Conservation (phyloP, 2,888 invertebrate species). For the Dryococelus australis region DNA sequence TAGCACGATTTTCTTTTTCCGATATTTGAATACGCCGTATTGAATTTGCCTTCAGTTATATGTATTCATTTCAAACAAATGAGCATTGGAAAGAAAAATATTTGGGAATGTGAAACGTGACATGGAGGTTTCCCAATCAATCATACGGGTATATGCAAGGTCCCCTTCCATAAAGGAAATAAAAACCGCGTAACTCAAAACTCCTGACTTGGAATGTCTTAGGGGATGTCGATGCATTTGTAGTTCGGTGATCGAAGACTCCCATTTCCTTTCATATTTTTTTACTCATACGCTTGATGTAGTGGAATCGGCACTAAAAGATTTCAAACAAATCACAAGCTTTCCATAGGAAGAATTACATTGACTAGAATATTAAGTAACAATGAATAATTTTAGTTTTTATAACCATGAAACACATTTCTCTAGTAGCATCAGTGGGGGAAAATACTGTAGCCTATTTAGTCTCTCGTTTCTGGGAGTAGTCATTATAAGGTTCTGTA, state of each 20-base stretch:
- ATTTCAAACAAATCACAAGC: background rate
- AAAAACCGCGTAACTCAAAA: background rate
- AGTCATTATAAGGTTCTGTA: too few relatives aligned
- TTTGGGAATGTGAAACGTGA: background rate
- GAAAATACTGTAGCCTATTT: too few relatives aligned
- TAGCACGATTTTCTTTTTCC: too few relatives aligned
- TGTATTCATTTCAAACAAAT: too few relatives aligned
- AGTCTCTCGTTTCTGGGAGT: too few relatives aligned
- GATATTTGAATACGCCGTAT: too few relatives aligned
- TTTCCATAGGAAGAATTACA: background rate
- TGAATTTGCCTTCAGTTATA: too few relatives aligned
- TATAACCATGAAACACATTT: too few relatives aligned
- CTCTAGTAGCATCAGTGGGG: too few relatives aligned
- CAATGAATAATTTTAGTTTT: too few relatives aligned
- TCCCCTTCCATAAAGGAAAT: background rate
- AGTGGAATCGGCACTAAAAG: background rate
- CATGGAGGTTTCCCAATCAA: background rate
- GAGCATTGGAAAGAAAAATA: too few relatives aligned
- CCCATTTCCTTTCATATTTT: background rate
- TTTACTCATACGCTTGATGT: background rate
- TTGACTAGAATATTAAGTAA: background rate
- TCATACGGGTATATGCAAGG: background rate
- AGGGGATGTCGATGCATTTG: background rate
- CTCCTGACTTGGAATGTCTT: background rate
- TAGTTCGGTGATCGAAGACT: slow-evolving; percentile 13